A percentile compares a stretch with the other conserved stretches of the same genome.
Conservation (phyloP, 2,888 invertebrate species). For the Lithophane leautieri region DNA sequence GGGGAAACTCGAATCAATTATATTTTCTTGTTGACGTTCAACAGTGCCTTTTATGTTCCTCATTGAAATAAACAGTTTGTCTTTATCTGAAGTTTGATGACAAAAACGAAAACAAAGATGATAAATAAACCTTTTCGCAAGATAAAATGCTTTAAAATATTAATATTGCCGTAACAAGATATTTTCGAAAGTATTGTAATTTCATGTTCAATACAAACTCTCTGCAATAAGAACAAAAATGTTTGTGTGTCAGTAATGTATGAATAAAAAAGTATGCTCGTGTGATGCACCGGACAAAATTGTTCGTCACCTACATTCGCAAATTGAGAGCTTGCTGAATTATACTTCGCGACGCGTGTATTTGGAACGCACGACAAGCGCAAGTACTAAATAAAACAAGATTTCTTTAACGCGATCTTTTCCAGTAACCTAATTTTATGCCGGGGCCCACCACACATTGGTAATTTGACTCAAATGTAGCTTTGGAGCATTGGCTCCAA, state of each 20-base stretch:
- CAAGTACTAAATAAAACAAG: background rate
- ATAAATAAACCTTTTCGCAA: background rate
- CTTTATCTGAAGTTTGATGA: background rate
- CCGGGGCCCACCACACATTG: too few relatives aligned
- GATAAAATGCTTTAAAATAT: background rate
- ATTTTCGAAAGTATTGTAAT: constrained; percentile 36
- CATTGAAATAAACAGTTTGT: background rate
- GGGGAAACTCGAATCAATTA: background rate
- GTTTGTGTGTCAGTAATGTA: constrained; percentile 57
- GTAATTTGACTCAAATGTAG: too few relatives aligned
- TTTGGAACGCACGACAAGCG: constrained; percentile 19
- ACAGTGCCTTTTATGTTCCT: background rate
- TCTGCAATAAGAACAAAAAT: constrained; percentile 43
- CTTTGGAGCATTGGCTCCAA: too few relatives aligned
- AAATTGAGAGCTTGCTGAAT: constrained; percentile 44
- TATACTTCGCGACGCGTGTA: constrained; percentile 21
- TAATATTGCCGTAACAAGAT: constrained; percentile 6
- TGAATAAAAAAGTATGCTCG: constrained; percentile 51
- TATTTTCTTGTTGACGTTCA: background rate
- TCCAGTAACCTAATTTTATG: background rate
- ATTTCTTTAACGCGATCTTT: background rate
- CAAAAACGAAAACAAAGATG: background rate
- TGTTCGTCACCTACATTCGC: constrained; percentile 48
- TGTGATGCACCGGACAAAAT: constrained; percentile 57
- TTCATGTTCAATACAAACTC: constrained; percentile 20